A percentile compares a stretch with the other conserved stretches of the same genome.
These are phyloP conservation scores for Ormyrus pomaceus DNA, from an alignment of 2,888 invertebrate species.

Conservation along the genomic window DNA sequence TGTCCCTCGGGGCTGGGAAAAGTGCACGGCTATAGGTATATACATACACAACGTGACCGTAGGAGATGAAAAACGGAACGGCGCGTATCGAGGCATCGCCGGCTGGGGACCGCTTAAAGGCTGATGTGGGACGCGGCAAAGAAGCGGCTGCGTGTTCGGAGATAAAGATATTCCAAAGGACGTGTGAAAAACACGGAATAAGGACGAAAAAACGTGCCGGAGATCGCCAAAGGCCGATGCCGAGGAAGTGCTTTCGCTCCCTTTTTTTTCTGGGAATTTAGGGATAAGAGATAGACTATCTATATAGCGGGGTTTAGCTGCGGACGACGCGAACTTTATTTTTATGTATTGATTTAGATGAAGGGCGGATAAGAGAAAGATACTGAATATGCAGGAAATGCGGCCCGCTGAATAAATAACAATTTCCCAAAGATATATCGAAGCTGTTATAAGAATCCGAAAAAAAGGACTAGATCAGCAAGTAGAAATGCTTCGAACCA, in stretches of 20 bases:
- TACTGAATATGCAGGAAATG: too few relatives aligned
- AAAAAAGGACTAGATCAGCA: not conserved
- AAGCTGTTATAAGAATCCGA: too few relatives aligned
- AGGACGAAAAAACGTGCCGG: constrained; percentile 3
- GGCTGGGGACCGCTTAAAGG: constrained; percentile 7
- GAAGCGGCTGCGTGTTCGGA: constrained; percentile 10
- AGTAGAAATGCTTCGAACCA: not conserved
- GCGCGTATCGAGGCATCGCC: constrained; percentile 26
- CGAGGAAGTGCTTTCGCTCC: not conserved
- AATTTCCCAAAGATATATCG: too few relatives aligned
- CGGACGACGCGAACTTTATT: not conserved
- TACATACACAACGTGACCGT: constrained; percentile 10
- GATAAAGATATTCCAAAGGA: constrained; percentile 50
- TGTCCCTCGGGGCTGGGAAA: constrained; percentile 6
- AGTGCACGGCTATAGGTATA: not conserved
- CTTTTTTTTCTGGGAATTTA: constrained; percentile 4
- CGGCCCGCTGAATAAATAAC: too few relatives aligned
- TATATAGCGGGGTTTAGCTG: constrained; percentile 8
- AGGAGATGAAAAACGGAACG: not conserved
- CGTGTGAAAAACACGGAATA: constrained; percentile 42
- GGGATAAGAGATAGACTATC: not conserved
- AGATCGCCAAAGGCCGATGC: constrained; percentile 28
- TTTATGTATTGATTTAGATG: constrained; percentile 21
- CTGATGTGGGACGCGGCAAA: not conserved
- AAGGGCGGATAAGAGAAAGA: not conserved